phyloP scores from a whole-genome alignment of 2,888 invertebrate species.

The Drosophila mettleri region DNA sequence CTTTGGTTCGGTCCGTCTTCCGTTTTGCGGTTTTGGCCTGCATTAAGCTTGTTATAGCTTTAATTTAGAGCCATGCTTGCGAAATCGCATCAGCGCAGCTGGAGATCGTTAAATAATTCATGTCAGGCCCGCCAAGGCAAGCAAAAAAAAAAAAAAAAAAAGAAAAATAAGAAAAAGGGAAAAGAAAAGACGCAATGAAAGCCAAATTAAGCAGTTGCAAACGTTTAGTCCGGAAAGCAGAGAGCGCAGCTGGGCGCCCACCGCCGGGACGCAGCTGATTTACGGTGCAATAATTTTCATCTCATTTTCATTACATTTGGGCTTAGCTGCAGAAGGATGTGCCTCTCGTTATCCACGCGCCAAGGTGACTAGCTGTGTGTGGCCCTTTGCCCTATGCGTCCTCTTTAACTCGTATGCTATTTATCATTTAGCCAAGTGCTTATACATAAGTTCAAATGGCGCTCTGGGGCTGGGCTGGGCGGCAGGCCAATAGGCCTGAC shows the following conservation, averaged over 20 bases:
- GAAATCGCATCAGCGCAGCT: conserved; percentile 79
- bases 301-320: conserved; percentile 79
- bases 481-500: conserved; percentile 41
- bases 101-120: conserved; percentile 82
- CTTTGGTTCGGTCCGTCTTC: conserved; percentile 24
- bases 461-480: conserved; percentile 23
- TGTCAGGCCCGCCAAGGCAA: conserved; percentile 61
- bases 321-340: conserved; percentile 51
- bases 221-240: conserved; percentile 61
- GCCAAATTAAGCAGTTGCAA: conserved; percentile 81
- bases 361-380: conserved; percentile 39
- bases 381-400: conserved; percentile 15
- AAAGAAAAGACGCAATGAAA: conserved; percentile 74
- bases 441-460: conserved; percentile 44
- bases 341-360: neutral
- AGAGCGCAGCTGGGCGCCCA: conserved; percentile 65
- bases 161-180: conserved; percentile 15
- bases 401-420: conserved; percentile 49
- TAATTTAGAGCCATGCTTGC: conserved; percentile 72
- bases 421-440: conserved; percentile 64
- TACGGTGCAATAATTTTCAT: conserved; percentile 80
- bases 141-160: conserved; percentile 16
- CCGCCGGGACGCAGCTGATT: conserved; percentile 53
- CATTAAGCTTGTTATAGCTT: conserved; percentile 78
- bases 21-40: conserved; percentile 60